These are phyloP conservation scores for Toxotes chatareus DNA, from an alignment of 2,113 vertebrate species.

Conservation along the genomic window DNA sequence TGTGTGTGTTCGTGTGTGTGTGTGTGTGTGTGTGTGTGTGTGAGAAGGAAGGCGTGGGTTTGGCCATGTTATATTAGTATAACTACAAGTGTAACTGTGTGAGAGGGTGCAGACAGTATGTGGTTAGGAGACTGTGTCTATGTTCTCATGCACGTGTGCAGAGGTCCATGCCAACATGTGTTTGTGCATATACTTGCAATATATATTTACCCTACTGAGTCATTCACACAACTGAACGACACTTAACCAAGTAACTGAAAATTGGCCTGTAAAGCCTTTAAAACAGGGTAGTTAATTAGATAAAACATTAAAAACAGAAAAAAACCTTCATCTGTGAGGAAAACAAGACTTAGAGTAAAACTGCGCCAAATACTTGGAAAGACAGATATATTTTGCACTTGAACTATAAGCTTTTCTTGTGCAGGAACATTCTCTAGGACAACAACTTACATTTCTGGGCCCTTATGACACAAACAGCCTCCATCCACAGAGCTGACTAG, in stretches of 20 bases:
- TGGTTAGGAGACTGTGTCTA: conserved; percentile 8
- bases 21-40: conserved; percentile 21
- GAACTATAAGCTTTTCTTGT: conserved; percentile 9
- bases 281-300: not conserved
- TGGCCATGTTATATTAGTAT: conserved; percentile 15
- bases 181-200: not conserved
- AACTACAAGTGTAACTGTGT: not conserved
- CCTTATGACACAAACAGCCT: conserved; percentile 45
- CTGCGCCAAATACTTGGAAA: not conserved
- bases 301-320: not conserved
- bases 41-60: conserved; percentile 27
- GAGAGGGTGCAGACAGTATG: conserved; percentile 6
- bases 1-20: conserved; percentile 27
- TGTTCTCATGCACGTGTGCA: not conserved
- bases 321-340: not conserved
- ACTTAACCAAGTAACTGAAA: conserved; percentile 2
- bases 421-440: not conserved
- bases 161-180: not conserved
- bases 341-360: not conserved
- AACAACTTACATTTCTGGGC: not conserved
- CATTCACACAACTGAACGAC: not conserved
- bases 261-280: not conserved
- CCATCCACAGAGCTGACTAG: conserved; percentile 31
- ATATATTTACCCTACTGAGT: not conserved
- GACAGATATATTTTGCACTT: not conserved